Evolutionary conservation across 2,113 vertebrate genomes (phyloP), one percentile per base, ranked within the genome.

Genomic region (Labeo catla): DNA sequence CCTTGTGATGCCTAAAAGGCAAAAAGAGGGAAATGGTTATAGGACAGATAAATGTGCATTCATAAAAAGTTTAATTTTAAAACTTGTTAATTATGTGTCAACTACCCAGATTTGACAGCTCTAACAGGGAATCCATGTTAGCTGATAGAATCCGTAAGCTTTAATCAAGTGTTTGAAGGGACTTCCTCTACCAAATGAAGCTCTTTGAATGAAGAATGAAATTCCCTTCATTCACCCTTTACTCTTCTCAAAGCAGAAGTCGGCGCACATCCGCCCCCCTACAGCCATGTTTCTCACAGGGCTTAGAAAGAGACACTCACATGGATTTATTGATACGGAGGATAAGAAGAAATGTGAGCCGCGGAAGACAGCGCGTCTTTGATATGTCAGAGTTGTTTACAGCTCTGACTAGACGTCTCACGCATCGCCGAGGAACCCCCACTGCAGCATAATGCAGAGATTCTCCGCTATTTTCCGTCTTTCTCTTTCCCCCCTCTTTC

Each of bases 371-470:
- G 57, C 36, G 49, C 19, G 57, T 81, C 49, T 81, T 81, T 65
- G 65, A 81, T 85, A 83, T 4, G 57, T 77, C 76, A 78, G 76
- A 84, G 84, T 87, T 65, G 70, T 88, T 84, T 73, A 78, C 88
- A 83, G 72, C 57, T 73, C 82, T 66, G 81, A 83, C 81, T 72
- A 70, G 80, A 82, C 23, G 19, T 50, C 81, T 82, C 80, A 13
- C 11, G 4, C 66, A n/a, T 50, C 11, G 89, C 91, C 82, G 85
- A 86, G 80, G 28, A 83, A 73, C 66, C 79, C 86, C 79, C 65
- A 83, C 83, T 86, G 86, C 90, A 93, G 90, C 80, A 87, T 84
- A 87, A 83, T 89, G 87, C 88, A 92, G 94, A 87, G 90, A 88
- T 91, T 85, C 83, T 91, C 89, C 81, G 23, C 76, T 50, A 52